Evolutionary conservation across 92 coral and sea anemone genomes (phyloP).

Genomic region (Parazoanthus swiftii): DNA sequence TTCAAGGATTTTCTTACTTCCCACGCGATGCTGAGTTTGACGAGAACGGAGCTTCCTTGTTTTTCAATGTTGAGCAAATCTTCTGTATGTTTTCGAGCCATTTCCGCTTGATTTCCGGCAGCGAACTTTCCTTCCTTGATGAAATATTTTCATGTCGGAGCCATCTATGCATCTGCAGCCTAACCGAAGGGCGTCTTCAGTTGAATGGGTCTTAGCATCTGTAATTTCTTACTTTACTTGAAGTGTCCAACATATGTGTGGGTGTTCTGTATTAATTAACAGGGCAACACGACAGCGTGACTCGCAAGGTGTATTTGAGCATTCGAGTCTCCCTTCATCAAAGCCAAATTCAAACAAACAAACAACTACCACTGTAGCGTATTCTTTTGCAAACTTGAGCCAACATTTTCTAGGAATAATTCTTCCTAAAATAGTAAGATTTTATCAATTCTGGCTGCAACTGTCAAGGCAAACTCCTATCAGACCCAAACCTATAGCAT

Average conservation of each 20-base stretch:
- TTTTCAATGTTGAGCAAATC: slow-evolving; percentile 16
- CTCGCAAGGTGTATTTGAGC: slow-evolving; percentile 1
- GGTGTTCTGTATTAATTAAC: slow-evolving; percentile 43
- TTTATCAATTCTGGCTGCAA: not conserved
- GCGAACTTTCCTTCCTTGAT: not conserved
- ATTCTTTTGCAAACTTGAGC: slow-evolving; percentile 6
- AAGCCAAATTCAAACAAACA: slow-evolving; percentile 6
- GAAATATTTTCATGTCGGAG: not conserved
- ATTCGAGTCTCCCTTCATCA: not conserved
- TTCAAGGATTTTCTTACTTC: slow-evolving; percentile 4
- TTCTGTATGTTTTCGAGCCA: slow-evolving; percentile 22
- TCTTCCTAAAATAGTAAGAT: slow-evolving; percentile 23
- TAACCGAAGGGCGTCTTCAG: slow-evolving; percentile 31
- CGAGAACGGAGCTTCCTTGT: not conserved
- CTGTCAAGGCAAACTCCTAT: slow-evolving; percentile 37
- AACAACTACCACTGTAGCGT: not conserved
- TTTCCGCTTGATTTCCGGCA: slow-evolving; percentile 47
- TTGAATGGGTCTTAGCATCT: slow-evolving; percentile 39
- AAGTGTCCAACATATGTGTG: slow-evolving; percentile 43
- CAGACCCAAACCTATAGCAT: slow-evolving; percentile 36
- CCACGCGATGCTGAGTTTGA: slow-evolving; percentile 32
- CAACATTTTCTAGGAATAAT: not conserved
- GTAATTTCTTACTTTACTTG: slow-evolving; percentile 35
- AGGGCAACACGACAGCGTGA: slow-evolving; percentile 31
- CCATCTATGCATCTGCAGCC: not conserved